Evolutionary conservation across 2,797 vertebrate species (phyloP).

Genomic region (Tiaroga cobitis): DNA sequence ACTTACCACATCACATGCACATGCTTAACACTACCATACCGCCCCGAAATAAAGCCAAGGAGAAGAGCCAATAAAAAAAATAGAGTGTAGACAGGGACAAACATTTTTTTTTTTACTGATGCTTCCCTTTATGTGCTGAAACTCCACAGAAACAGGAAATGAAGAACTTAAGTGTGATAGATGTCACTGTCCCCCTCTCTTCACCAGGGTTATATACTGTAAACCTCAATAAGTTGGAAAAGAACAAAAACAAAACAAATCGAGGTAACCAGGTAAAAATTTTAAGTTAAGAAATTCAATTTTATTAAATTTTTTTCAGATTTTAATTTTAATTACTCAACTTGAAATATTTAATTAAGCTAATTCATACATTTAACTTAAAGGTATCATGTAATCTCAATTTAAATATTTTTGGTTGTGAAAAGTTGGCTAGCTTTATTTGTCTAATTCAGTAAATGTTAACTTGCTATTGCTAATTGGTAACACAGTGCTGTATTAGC

Average conservation of each 20-base stretch:
- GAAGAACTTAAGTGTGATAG: conserved; percentile 36
- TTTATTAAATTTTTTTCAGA: no score
- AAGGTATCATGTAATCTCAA: not conserved
- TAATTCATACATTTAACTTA: no score
- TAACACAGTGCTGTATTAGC: no score
- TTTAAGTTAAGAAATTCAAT: no score
- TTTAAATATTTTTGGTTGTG: not conserved
- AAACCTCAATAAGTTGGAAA: not conserved
- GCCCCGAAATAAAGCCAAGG: conserved; percentile 3
- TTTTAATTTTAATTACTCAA: no score
- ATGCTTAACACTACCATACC: not conserved
- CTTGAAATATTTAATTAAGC: no score
- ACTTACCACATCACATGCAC: conserved; percentile 42
- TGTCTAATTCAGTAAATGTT: not conserved
- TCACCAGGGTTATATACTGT: not conserved
- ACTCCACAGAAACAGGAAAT: conserved; percentile 55
- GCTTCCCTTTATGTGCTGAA: conserved; percentile 61
- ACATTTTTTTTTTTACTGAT: conserved; percentile 22
- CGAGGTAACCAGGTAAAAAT: no score
- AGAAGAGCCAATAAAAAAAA: conserved; percentile 1
- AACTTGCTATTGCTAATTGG: not conserved
- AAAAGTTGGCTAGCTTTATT: not conserved
- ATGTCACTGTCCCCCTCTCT: not conserved
- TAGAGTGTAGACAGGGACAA: not conserved
- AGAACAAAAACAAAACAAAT: no score